phyloP scores from a whole-genome alignment of 1,140 invertebrate species.

The Tetramorium alpestre region DNA sequence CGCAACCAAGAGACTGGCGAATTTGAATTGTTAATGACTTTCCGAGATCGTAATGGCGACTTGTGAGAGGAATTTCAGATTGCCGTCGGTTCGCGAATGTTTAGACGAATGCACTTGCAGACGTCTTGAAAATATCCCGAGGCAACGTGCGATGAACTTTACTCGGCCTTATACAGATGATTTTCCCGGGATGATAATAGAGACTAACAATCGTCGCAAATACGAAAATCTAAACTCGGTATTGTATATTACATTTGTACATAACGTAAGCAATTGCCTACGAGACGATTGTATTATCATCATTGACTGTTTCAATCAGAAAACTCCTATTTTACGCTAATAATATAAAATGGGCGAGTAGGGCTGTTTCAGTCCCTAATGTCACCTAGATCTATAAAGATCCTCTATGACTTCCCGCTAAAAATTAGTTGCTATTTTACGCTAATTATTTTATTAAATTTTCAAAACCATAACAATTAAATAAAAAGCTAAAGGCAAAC shows the following conservation, averaged over 20 bases:
- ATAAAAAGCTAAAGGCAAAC: neutral
- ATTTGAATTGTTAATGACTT: neutral
- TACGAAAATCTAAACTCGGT: neutral
- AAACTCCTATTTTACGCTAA: neutral
- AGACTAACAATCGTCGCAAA: conserved; percentile 1
- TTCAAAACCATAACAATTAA: neutral
- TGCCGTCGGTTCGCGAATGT: neutral
- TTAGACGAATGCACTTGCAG: neutral
- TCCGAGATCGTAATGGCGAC: neutral
- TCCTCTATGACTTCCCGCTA: no score
- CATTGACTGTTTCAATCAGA: neutral
- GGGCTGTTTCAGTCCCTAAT: no score
- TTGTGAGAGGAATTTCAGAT: neutral
- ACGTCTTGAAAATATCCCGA: neutral
- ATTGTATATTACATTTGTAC: no score
- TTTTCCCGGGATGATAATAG: neutral
- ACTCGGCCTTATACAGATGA: neutral
- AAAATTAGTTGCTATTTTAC: neutral
- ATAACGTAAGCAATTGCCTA: neutral
- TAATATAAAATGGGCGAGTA: no score
- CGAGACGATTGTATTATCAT: neutral
- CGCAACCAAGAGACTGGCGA: neutral
- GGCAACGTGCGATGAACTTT: neutral
- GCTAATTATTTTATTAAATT: neutral
- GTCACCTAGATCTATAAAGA: no score